phyloP scores from a whole-genome alignment of 2,113 vertebrate genomes.

The Pseudorhombus dupliciocellatus region DNA sequence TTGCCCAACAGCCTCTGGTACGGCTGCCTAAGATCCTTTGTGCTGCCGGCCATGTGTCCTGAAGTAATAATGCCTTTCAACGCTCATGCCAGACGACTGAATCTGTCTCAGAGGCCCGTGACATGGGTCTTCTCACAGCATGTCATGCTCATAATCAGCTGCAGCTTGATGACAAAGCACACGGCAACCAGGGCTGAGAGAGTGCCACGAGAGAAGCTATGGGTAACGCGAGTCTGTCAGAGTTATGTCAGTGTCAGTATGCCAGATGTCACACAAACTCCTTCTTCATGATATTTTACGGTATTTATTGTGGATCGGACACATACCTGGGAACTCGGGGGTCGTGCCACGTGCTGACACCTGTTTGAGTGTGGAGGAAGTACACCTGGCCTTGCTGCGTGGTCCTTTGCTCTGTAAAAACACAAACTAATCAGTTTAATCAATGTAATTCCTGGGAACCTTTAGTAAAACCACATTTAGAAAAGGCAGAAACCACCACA shows the following conservation, averaged over 20 bases:
- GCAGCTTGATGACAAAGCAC: slow-evolving; percentile 30
- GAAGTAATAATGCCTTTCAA: slow-evolving; percentile 16
- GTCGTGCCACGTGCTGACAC: slow-evolving; percentile 96
- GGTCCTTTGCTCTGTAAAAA: slow-evolving; percentile 90
- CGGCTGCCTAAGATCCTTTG: slow-evolving; percentile 26
- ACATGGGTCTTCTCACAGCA: slow-evolving; percentile 46
- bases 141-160: slow-evolving; percentile 39
- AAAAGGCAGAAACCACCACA: not conserved
- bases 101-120: slow-evolving; percentile 31
- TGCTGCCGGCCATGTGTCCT: slow-evolving; percentile 37
- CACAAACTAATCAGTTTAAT: not conserved
- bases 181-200: not conserved
- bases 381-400: slow-evolving; percentile 97
- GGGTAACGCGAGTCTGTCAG: not conserved
- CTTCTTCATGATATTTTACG: not conserved
- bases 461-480: not conserved
- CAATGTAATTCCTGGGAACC: not conserved
- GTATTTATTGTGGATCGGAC: not conserved
- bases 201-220: slow-evolving; percentile 3
- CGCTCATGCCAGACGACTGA: slow-evolving; percentile 9
- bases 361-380: slow-evolving; percentile 95
- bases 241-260: not conserved
- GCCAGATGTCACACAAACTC: not conserved
- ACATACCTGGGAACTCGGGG: slow-evolving; percentile 91
- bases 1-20: slow-evolving; percentile 20